These are phyloP conservation scores for Phrynosoma blainvillii DNA, from an alignment of 2,113 vertebrate species.

Conservation along the genomic window DNA sequence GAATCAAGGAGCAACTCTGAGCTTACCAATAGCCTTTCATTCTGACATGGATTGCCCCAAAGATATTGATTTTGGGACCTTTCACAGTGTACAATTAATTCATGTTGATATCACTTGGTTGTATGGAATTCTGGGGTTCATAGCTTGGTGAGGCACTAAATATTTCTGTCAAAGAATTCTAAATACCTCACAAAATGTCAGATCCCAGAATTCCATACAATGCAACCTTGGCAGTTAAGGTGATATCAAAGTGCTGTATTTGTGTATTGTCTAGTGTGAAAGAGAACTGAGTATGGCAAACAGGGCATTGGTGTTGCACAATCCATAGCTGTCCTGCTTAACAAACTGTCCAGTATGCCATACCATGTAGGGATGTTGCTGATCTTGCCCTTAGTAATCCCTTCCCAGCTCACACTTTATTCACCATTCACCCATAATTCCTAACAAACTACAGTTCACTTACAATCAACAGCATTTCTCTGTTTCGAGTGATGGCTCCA, in stretches of 20 bases:
- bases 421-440: background rate
- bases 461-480: constrained; percentile 59
- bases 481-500: constrained; percentile 60
- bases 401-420: background rate
- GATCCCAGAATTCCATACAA: too few species aligned
- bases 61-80: background rate
- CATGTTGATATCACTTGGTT: too few species aligned
- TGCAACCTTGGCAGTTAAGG: too few species aligned
- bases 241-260: too few species aligned
- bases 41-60: background rate
- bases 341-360: background rate
- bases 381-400: accelerated
- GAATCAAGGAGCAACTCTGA: background rate
- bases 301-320: background rate
- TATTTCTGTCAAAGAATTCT: too few species aligned
- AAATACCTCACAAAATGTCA: too few species aligned
- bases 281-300: background rate
- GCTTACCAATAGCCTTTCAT: background rate
- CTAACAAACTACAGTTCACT: constrained; percentile 22
- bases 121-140: too few species aligned
- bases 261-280: too few species aligned
- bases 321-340: background rate
- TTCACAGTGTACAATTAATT: too few species aligned
- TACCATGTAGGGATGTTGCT: accelerated
- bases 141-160: too few species aligned